Base-by-base conservation (phyloP, 2,113 vertebrate species). In the Leuciscus idus region DNA sequence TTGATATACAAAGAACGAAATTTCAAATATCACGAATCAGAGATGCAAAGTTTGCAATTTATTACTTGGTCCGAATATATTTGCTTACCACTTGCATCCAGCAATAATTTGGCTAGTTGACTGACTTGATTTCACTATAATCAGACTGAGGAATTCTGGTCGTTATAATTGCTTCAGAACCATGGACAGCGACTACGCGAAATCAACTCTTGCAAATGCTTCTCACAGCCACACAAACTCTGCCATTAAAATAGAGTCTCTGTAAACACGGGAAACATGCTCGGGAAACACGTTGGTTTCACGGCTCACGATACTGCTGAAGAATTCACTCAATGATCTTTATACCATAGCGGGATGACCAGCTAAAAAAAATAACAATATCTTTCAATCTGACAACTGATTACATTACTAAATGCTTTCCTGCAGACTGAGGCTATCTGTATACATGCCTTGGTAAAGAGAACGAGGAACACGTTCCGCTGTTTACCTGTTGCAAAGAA, bases 151-250 rank as follows among this genome's bases (percentile, higher is more conserved):
- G 33, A 17, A 61, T 80, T 80, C 55, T 77, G 28, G 28, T 17
- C 15, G 59, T 28, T 50, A 52, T 70, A 50, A 52, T 86, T 77
- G 77, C 64, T 19, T 62, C 48, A 66, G 61, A 82, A 77, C 66
- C 59, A 81, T 79, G 89, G 91, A 90, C 75, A 91, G 91, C 89
- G 76, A 66, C 76, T 2, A 23, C 28, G 2, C n/a, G 26, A 52
- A 52, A 52, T 26, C 36, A 26, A 74, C 77, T n/a, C 28, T 21
- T 6, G 50, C 3, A 26, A 43, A 61, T n/a, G 33, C 30, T 79
- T 61, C 76, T 33, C 36, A 81, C 59, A 46, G 57, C 59, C n/a
- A 48, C 8, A 81, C n/a, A 46, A 46, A 64, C 57, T 81, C 36
- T 46, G 33, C 0, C n/a, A 28, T 28, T 6, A n/a, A 46, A 64